Conservation (phyloP, 2,888 invertebrate species). For the Drosophila histrio region DNA sequence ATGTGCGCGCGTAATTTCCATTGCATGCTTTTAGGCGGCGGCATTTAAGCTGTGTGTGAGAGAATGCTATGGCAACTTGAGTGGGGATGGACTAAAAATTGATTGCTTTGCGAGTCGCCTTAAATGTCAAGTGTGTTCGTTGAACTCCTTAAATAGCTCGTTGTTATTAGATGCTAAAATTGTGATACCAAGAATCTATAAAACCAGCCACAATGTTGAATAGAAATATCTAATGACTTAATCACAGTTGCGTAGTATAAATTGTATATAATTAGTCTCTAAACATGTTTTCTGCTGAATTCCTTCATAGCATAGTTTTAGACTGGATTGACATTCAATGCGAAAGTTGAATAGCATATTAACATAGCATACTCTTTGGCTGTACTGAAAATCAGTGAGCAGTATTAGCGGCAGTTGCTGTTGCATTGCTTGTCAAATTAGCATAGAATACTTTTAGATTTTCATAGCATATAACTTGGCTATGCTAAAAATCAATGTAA, state of each 20-base stretch:
- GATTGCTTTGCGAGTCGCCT: slow-evolving; percentile 25
- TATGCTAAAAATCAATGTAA: background rate
- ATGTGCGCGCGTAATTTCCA: slow-evolving; percentile 27
- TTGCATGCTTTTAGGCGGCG: slow-evolving; percentile 58
- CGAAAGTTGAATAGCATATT: too few relatives aligned
- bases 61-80: slow-evolving; percentile 24
- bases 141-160: slow-evolving; percentile 18
- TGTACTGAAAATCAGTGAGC: background rate
- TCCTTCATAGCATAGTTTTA: too few relatives aligned
- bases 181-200: background rate
- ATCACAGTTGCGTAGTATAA: background rate
- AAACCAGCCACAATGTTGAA: background rate
- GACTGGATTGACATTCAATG: too few relatives aligned
- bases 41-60: slow-evolving; percentile 31
- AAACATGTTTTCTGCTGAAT: too few relatives aligned
- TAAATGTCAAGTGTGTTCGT: slow-evolving; percentile 30
- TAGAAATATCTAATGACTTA: background rate
- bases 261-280: too few relatives aligned
- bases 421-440: background rate
- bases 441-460: background rate
- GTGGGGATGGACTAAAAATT: slow-evolving; percentile 22
- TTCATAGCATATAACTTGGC: background rate
- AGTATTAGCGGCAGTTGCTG: background rate
- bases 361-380: slow-evolving; percentile 2
- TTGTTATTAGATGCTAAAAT: background rate